A percentile compares a stretch with the other conserved stretches of the same genome.
Conservation (phyloP, 2,113 vertebrate genomes). For the Bubo blakistoni region DNA sequence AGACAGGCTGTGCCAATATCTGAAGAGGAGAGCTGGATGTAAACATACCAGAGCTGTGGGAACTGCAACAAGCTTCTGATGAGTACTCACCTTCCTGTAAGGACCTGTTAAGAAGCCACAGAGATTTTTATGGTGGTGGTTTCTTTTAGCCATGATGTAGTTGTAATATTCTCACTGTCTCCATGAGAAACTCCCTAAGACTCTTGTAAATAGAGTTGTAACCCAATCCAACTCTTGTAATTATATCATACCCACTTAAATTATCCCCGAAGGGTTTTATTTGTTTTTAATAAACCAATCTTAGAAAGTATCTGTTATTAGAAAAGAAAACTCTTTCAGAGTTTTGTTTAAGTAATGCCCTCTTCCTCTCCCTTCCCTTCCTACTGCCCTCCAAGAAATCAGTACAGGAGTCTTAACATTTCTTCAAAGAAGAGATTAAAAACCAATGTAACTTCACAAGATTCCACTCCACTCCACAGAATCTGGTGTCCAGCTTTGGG, state of each 20-base stretch:
- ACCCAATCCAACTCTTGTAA: neutral
- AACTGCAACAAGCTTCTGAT: conserved; percentile 2
- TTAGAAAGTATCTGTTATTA: neutral
- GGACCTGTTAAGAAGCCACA: conserved; percentile 45
- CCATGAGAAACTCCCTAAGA: conserved; percentile 29
- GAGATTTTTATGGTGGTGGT: neutral
- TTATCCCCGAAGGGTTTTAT: neutral
- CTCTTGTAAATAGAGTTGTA: neutral
- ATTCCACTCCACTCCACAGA: neutral
- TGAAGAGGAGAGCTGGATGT: neutral
- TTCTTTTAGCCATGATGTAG: conserved; percentile 7
- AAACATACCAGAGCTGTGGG: conserved; percentile 13
- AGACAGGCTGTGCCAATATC: neutral
- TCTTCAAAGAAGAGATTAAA: neutral
- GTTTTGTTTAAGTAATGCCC: neutral
- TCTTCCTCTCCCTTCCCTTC: neutral
- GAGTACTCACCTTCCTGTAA: conserved; percentile 27
- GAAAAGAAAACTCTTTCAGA: neutral
- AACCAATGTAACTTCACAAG: neutral
- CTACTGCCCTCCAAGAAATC: neutral
- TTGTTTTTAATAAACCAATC: neutral
- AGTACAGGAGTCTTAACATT: neutral
- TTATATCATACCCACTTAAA: neutral
- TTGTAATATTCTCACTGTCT: neutral
- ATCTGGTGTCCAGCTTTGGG: neutral